phyloP scores from a whole-genome alignment of 2,113 vertebrate genomes.

The Tonatia bakeri region DNA sequence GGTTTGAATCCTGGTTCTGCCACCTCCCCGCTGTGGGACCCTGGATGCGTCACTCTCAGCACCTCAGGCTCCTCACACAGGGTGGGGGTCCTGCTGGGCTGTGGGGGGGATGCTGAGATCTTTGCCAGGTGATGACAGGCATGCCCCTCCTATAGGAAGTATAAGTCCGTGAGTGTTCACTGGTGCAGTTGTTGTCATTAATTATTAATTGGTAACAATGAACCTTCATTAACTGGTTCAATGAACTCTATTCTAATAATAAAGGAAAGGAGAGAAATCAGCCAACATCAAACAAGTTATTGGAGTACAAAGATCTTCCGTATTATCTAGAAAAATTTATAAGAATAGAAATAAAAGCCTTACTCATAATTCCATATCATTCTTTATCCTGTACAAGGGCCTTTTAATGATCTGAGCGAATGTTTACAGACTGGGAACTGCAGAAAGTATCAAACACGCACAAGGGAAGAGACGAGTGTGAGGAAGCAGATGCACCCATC shows the following conservation, averaged over 20 bases:
- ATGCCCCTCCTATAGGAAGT: not conserved
- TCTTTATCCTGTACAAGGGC: not conserved
- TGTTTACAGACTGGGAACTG: not conserved
- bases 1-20: no score
- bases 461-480: accelerated
- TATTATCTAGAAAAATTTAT: not conserved
- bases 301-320: not conserved
- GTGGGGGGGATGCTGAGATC: not conserved
- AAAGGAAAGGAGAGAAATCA: not conserved
- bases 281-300: not conserved
- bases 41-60: not conserved
- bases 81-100: not conserved
- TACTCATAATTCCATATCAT: not conserved
- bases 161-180: not conserved
- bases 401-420: not conserved
- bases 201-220: not conserved
- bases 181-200: no score
- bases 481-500: not conserved
- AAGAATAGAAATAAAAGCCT: not conserved
- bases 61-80: not conserved
- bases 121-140: not conserved
- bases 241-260: not conserved
- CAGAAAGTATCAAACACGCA: not conserved
- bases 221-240: not conserved
- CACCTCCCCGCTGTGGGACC: no score